Evolutionary conservation across 2,113 vertebrate genomes (phyloP).

Genomic region (Pituophis catenifer): DNA sequence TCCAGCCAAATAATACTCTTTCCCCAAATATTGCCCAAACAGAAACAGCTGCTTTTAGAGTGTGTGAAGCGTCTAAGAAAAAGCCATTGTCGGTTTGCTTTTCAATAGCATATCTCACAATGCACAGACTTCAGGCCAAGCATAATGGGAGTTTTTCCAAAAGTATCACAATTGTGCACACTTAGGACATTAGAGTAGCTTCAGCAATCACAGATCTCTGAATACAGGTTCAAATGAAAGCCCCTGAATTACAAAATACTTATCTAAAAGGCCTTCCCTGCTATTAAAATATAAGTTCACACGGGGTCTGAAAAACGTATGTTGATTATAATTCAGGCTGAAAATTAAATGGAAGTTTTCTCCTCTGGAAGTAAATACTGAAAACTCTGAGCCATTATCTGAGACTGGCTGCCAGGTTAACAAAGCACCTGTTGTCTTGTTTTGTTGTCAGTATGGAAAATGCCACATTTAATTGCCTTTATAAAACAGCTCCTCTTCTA

Average conservation of each 20-base stretch:
- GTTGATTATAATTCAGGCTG: not conserved
- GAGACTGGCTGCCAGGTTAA: accelerated
- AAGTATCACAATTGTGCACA: not conserved
- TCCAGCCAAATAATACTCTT: not conserved
- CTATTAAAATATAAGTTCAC: not conserved
- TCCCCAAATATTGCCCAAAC: not conserved
- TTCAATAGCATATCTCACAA: not conserved
- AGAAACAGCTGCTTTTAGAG: not conserved
- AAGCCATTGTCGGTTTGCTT: not conserved
- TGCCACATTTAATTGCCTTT: not conserved
- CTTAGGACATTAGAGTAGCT: not conserved
- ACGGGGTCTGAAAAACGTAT: not conserved
- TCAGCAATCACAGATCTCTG: not conserved
- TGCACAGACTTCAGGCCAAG: not conserved
- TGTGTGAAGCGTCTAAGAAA: not conserved
- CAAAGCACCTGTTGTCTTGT: constrained; percentile 4
- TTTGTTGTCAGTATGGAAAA: constrained; percentile 9
- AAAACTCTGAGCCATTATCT: accelerated
- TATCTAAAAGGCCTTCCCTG: not conserved
- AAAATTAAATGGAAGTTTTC: not conserved
- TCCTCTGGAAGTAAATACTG: constrained; percentile 15
- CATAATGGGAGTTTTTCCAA: not conserved
- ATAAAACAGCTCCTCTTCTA: not conserved
- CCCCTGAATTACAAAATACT: not conserved
- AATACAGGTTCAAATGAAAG: not conserved